phyloP scores from a whole-genome alignment of 2,797 vertebrate species.

The Dendrocincla tyrannina region DNA sequence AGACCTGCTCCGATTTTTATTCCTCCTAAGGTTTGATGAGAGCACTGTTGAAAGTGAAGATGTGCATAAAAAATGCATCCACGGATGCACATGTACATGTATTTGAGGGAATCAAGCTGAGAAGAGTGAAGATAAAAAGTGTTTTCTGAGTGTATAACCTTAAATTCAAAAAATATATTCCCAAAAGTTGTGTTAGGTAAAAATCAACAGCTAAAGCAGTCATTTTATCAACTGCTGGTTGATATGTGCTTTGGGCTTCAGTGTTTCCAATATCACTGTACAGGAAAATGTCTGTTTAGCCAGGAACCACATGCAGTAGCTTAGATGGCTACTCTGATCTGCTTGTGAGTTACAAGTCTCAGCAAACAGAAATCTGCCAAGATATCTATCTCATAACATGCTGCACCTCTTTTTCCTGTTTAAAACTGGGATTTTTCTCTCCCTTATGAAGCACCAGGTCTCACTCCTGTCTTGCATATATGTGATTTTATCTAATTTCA shows the following conservation, averaged over 20 bases:
- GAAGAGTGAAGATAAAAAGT: not conserved
- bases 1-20: not conserved
- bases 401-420: not conserved
- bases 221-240: not conserved
- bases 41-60: not conserved
- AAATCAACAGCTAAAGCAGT: not conserved
- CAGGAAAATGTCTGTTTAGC: not conserved
- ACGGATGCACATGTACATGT: rapidly evolving
- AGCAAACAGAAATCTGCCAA: not conserved
- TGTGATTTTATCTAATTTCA: not conserved
- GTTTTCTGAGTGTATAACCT: not conserved
- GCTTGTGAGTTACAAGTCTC: not conserved
- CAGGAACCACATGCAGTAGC: not conserved
- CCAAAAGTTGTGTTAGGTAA: not conserved
- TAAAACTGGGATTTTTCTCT: not conserved
- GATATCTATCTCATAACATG: not conserved
- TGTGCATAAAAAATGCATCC: not conserved
- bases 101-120: not conserved
- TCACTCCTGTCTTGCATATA: rapidly evolving
- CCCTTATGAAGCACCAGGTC: not conserved
- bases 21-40: not conserved
- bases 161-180: not conserved
- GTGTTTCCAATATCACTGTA: not conserved
- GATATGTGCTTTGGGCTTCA: not conserved
- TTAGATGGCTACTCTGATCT: not conserved